Evolutionary conservation across 2,888 invertebrate species (phyloP).

Genomic region (Sphinx pinastri): DNA sequence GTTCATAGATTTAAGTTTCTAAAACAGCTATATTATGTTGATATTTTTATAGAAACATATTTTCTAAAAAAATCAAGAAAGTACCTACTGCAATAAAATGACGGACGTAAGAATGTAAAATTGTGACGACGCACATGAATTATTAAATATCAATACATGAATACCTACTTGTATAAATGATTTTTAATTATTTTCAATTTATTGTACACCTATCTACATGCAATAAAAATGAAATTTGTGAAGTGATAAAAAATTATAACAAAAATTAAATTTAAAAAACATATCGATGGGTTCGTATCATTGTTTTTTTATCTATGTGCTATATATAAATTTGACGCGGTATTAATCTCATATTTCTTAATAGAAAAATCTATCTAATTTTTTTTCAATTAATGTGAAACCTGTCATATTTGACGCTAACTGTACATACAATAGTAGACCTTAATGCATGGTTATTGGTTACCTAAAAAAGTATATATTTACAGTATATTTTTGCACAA

Average conservation of each 20-base stretch:
- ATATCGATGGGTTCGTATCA: slow-evolving; percentile 17
- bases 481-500: too few relatives aligned
- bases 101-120: neutral
- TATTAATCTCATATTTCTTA: neutral
- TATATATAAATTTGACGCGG: slow-evolving; percentile 6
- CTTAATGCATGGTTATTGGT: too few relatives aligned
- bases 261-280: neutral
- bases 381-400: too few relatives aligned
- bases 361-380: neutral
- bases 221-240: neutral
- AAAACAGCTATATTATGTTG: too few relatives aligned
- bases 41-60: too few relatives aligned
- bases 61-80: too few relatives aligned
- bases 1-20: too few relatives aligned
- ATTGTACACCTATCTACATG: slow-evolving; percentile 17
- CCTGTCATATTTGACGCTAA: too few relatives aligned
- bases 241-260: slow-evolving; percentile 2
- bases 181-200: slow-evolving; percentile 8
- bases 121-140: neutral
- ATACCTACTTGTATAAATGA: slow-evolving; percentile 10
- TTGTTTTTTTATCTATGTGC: neutral
- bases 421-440: too few relatives aligned
- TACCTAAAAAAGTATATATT: too few relatives aligned
- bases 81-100: neutral
- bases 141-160: neutral